phyloP scores from a whole-genome alignment of 2,888 invertebrate genomes.

The Campopleginae sp. region DNA sequence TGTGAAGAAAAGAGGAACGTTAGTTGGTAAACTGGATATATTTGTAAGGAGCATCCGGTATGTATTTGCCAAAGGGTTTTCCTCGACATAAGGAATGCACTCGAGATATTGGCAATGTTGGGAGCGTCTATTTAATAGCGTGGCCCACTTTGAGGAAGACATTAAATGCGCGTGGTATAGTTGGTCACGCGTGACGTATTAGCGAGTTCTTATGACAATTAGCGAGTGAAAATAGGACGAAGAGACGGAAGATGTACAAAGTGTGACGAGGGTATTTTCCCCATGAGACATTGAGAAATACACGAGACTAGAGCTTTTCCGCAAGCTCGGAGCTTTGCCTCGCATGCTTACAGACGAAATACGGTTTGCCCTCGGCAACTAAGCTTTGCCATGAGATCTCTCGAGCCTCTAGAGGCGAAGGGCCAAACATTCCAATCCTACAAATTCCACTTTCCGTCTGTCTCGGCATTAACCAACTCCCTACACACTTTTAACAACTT shows the following conservation, averaged over 20 bases:
- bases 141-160: slow-evolving; percentile 34
- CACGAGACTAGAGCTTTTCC: slow-evolving; percentile 25
- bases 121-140: slow-evolving; percentile 42
- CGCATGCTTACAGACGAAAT: neutral
- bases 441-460: neutral
- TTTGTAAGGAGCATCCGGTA: neutral
- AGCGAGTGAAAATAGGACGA: slow-evolving; percentile 54
- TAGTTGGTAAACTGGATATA: neutral
- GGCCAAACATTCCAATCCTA: neutral
- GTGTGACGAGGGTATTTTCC: slow-evolving; percentile 28
- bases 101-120: slow-evolving; percentile 38
- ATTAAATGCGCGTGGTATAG: slow-evolving; percentile 39
- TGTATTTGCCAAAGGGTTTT: slow-evolving; percentile 24
- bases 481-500: neutral
- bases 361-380: neutral
- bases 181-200: slow-evolving; percentile 48
- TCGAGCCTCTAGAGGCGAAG: neutral
- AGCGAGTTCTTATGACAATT: slow-evolving; percentile 62
- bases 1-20: slow-evolving; percentile 9
- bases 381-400: neutral
- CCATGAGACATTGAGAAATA: slow-evolving; percentile 15
- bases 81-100: slow-evolving; percentile 58
- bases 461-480: neutral
- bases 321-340: slow-evolving; percentile 22
- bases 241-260: slow-evolving; percentile 49